Base-by-base conservation (phyloP, 2,113 vertebrate species). In the Callopanchax toddi region DNA sequence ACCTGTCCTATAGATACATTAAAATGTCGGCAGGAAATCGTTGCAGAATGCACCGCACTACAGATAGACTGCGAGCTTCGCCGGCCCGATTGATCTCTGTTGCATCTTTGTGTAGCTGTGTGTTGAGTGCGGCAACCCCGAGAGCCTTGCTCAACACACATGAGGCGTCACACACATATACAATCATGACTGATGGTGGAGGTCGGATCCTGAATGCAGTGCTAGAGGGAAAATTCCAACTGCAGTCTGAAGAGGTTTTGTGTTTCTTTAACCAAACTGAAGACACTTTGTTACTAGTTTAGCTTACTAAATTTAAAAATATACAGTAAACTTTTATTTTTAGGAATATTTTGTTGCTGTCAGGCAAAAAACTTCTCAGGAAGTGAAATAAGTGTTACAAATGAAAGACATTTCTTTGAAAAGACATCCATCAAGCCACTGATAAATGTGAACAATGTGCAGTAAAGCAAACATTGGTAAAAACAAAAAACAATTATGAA, bases 21-120 rank as follows among this genome's bases (percentile, higher is more conserved):
- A 89, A 88, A 93, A 89, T 17, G 58, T 60, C 77, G 85, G 86
- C 91, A 92, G 91, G 75, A 91, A 93, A 92, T 93, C 92, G 67
- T 91, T 93, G 73, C 58, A 54, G 79, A 88, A 90, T 68, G 82
- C 84, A 62, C 71, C 78, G 34, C 73, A 75, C 73, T 88, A 89
- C 89, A 75, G 90, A 91, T 84, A 57, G 78, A 73, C 84, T 67
- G 61, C 71, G 32, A 78, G 72, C 70, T 77, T 50, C 74, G 59
- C 52, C 60, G 21, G 22, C 70, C 78, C 71, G 2, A 92, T 89
- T 90, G 88, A 91, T 90, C 86, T 84, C 76, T 54, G 55, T 69
- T 62, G 65, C 61, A 51, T 61, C 71, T 79, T 60, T 84, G 51
- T 72, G 73, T 67, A 61, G 22, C 36, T 50, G 60, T 66, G 73